Evolutionary conservation across 2,888 invertebrate genomes (phyloP), one percentile per base, ranked within the genome.

Genomic region (Drosophila monieri): DNA sequence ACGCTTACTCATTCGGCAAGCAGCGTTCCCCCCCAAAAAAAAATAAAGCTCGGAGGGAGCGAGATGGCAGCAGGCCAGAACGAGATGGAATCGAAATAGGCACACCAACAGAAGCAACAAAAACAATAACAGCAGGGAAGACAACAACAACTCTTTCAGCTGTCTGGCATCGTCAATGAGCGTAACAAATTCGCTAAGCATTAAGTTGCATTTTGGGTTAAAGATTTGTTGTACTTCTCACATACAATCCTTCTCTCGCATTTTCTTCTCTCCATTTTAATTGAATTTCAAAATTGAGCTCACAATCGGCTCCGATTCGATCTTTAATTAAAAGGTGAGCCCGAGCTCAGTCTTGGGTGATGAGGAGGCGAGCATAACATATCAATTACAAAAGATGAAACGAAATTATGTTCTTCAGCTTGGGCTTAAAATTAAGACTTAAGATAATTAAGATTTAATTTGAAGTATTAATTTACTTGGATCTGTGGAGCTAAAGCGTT

Each of bases 1-100:
- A 76, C 76, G 88, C 85, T 88, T 83, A 85, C 85, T 88, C 90
- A 89, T 88, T 87, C 77, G 58, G 53, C 66, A 64, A 75, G 66
- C 59, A 43, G 64, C 78, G 62, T 32, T 54, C 56, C 51, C 73
- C 67, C 69, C 66, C 57, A 73, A n/a, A n/a, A n/a, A 69, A 69
- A 62, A 51, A 54, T 6, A 10, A 48, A 41, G 27, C 39, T 41
- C 39, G 46, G 35, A 25, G 58, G 39, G 3, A 39, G 47, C 14
- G n/a, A 14, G 32, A 15, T 35, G 55, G 35, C 39, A 23, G 52
- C 43, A 21, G 43, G 43, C 43, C 41, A 41, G 41, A 39, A 37
- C 21, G 14, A 14, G 32, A 23, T 27, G 60, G 41, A 5, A 44
- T 37, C 35, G 9, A 65, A 77, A 73, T 76, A 76, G 72, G 64